Percentiles rank a stretch among this genome's conserved stretches.
phyloP scores from a whole-genome alignment of 2,113 vertebrate species.

The Apteryx owenii region DNA sequence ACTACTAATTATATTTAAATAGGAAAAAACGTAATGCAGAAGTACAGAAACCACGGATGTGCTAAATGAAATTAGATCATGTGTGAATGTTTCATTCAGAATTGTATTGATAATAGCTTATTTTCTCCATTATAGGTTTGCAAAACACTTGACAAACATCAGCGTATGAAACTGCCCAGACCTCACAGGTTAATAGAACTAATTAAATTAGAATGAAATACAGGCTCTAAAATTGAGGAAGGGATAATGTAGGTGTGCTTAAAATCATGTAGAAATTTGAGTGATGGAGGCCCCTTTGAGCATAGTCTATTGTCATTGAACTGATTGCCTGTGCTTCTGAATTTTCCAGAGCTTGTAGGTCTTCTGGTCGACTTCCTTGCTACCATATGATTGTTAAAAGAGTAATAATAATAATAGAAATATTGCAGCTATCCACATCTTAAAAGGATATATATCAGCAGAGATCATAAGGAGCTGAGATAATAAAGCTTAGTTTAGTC shows the following conservation, averaged over 20 bases:
- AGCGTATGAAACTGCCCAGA: not conserved
- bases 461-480: not conserved
- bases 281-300: not conserved
- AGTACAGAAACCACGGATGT: not conserved
- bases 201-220: too few relatives aligned
- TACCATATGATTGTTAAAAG: not conserved
- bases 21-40: not conserved
- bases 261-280: not conserved
- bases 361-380: not conserved
- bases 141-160: not conserved
- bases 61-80: not conserved
- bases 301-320: not conserved
- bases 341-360: not conserved
- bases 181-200: not conserved
- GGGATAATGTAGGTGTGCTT: not conserved
- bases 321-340: not conserved
- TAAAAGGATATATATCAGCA: not conserved
- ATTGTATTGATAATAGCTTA: not conserved
- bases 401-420: not conserved
- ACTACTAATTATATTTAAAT: not conserved
- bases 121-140: not conserved
- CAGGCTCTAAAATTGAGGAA: not conserved
- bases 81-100: not conserved
- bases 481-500: not conserved
- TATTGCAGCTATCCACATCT: not conserved